A percentile compares a stretch with the other conserved stretches of the same genome.
These are phyloP conservation scores for Euthynnus affinis DNA, from an alignment of 2,797 vertebrate genomes.

Conservation along the genomic window DNA sequence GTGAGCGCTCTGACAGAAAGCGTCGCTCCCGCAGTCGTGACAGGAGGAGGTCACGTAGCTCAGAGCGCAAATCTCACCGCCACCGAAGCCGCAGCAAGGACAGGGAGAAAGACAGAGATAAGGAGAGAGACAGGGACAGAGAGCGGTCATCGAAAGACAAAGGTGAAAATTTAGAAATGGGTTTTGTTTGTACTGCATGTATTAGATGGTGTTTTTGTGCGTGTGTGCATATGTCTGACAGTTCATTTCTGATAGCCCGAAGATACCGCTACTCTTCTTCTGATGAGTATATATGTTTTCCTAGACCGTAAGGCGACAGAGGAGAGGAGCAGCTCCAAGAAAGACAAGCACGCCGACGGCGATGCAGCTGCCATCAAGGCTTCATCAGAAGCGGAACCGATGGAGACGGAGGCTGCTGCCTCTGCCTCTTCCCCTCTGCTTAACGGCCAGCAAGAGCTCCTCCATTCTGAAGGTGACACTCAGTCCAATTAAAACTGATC, in stretches of 20 bases:
- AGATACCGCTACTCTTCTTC: too few species aligned
- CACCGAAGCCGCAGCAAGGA: slow-evolving; percentile 96
- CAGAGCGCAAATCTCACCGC: slow-evolving; percentile 93
- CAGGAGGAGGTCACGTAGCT: slow-evolving; percentile 93
- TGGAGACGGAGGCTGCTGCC: slow-evolving; percentile 90
- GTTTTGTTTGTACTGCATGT: background rate
- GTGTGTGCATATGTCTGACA: background rate
- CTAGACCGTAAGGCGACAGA: slow-evolving; percentile 95
- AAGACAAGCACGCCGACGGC: slow-evolving; percentile 88
- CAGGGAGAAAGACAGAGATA: slow-evolving; percentile 90
- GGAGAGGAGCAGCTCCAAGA: slow-evolving; percentile 94
- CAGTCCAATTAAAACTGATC: slow-evolving; percentile 99
- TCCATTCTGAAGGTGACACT: slow-evolving; percentile 99
- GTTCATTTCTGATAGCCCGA: too few species aligned
- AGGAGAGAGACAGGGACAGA: slow-evolving; percentile 90
- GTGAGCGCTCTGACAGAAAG: slow-evolving; percentile 94
- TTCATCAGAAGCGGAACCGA: slow-evolving; percentile 90
- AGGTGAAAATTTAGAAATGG: slow-evolving; percentile 82
- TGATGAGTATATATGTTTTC: slow-evolving; percentile 51
- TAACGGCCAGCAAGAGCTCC: slow-evolving; percentile 97
- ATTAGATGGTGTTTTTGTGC: background rate
- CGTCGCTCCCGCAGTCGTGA: slow-evolving; percentile 96
- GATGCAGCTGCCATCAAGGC: slow-evolving; percentile 75
- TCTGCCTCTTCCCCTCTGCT: slow-evolving; percentile 94
- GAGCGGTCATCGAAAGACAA: slow-evolving; percentile 96